A percentile compares a stretch with the other conserved stretches of the same genome.
Evolutionary conservation across 2,797 vertebrate genomes (phyloP).

Genomic region (Dipus sagitta): DNA sequence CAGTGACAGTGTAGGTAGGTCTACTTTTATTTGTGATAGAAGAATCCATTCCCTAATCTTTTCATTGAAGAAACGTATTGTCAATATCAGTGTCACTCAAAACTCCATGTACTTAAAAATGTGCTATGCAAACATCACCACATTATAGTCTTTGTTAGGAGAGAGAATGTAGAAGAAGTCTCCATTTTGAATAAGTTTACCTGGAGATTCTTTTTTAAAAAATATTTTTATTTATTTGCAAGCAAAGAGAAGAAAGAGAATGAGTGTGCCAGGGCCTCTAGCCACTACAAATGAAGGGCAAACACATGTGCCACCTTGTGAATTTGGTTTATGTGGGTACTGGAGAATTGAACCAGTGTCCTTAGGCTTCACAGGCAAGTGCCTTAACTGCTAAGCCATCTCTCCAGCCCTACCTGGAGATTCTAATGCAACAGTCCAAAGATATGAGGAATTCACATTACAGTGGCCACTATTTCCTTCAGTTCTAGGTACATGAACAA

Average conservation of each 20-base stretch:
- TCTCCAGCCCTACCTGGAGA: neutral
- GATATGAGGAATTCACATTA: neutral
- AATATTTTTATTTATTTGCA: no score
- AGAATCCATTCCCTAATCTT: neutral
- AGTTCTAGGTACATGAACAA: neutral
- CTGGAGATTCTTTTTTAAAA: neutral
- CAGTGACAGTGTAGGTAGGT: neutral
- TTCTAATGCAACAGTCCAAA: neutral
- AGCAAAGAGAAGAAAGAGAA: no score
- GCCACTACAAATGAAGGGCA: no score
- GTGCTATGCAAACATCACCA: neutral
- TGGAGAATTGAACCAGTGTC: no score
- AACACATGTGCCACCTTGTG: no score
- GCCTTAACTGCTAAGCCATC: no score
- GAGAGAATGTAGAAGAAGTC: neutral
- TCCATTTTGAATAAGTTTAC: constrained; percentile 31
- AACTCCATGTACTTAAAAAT: neutral
- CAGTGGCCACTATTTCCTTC: constrained; percentile 13
- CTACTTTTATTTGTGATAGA: neutral
- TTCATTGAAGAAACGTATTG: constrained; percentile 2
- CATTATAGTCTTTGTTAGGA: neutral
- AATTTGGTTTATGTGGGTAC: no score
- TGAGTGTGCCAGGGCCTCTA: no score
- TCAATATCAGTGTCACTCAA: neutral
- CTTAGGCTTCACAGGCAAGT: no score